Base-by-base conservation (phyloP, 2,113 vertebrate species). In the Oenanthe oenanthe region DNA sequence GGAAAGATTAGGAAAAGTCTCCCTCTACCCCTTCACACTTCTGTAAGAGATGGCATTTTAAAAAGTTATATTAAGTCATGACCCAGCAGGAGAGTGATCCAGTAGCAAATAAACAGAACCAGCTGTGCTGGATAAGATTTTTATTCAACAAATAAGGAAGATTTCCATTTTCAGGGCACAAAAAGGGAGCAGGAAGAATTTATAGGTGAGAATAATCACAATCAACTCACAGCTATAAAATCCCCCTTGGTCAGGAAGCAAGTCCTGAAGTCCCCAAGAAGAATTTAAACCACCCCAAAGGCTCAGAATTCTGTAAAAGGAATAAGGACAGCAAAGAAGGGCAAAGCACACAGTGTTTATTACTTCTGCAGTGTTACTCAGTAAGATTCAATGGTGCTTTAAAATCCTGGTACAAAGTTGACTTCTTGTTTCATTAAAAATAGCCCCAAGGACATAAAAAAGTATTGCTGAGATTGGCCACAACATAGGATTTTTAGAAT, bases 391-490 rank as follows among this genome's bases (percentile, higher is more conserved):
- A 61, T 2, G 4, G 32, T 24, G 25, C 40, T 88, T 92, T 88
- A 86, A 84, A 92, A 84, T 42, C 63, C 50, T 12, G 17, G 66
- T 38, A 72, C 38, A 72, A 83, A 72, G 43, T 34, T 72, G 70
- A 85, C 43, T 92, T 63, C 70, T 88, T 85, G 53, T 79, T 92
- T 75, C 74, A 31, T 85, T 90, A 85, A 71, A 89, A 89, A 62
- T 1, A 60, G 29, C 12, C 32, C 28, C 61, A 72, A 60, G 81
- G 65, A 54, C 3, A 67, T 68, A 32, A 47, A 51, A 82, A 82
- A 47, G 13, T 13, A 56, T 3, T 67, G n/a, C 40, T 1, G 2
- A 76, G 26, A 36, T 50, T 72, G 20, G 13, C 61, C 75, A 53
- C 45, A 68, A 31, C 16, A 36, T 43, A 61, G 20, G 24, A 50